phyloP scores from a whole-genome alignment of 1,140 invertebrate species.

The Drosophila persimilis region DNA sequence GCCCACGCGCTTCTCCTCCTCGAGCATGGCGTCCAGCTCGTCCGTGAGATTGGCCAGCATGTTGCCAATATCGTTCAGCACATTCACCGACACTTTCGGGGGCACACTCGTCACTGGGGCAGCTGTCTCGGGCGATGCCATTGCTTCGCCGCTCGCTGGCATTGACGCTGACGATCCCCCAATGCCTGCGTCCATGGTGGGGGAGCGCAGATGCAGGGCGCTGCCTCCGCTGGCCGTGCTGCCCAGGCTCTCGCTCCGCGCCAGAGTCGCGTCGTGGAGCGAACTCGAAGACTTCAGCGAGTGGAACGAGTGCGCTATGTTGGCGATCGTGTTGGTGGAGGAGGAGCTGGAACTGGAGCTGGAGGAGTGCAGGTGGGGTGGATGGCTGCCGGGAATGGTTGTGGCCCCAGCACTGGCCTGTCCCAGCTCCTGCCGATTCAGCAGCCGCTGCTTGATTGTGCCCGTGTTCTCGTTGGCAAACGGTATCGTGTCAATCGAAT shows the following conservation, averaged over 20 bases:
- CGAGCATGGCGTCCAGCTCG: slow-evolving; percentile 96
- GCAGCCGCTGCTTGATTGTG: slow-evolving; percentile 91
- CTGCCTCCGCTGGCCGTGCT: slow-evolving; percentile 72
- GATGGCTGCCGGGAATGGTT: slow-evolving; percentile 36
- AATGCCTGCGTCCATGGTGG: slow-evolving; percentile 61
- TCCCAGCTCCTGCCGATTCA: slow-evolving; percentile 74
- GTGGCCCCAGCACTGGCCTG: slow-evolving; percentile 18
- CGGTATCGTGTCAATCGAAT: slow-evolving; percentile 96
- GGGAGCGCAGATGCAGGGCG: slow-evolving; percentile 70
- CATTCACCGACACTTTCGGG: slow-evolving; percentile 90
- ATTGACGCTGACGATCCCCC: slow-evolving; percentile 13
- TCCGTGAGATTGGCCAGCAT: slow-evolving; percentile 97
- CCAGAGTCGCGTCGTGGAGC: slow-evolving; percentile 75
- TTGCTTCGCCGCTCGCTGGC: slow-evolving; percentile 14
- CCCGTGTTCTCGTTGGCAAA: slow-evolving; percentile 99
- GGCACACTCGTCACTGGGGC: slow-evolving; percentile 33
- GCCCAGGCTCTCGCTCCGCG: slow-evolving; percentile 71
- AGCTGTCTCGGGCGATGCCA: slow-evolving; percentile 4
- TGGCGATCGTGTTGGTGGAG: slow-evolving; percentile 81
- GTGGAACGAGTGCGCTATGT: slow-evolving; percentile 82
- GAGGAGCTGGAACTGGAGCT: slow-evolving; percentile 83
- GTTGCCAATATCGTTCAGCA: slow-evolving; percentile 97
- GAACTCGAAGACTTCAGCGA: slow-evolving; percentile 81
- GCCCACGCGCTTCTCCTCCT: slow-evolving; percentile 93
- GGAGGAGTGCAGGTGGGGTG: slow-evolving; percentile 71